These are phyloP conservation scores for Hormiphora californensis DNA, from an alignment of 37 sponge, comb jelly and placozoan genomes.

Conservation along the genomic window DNA sequence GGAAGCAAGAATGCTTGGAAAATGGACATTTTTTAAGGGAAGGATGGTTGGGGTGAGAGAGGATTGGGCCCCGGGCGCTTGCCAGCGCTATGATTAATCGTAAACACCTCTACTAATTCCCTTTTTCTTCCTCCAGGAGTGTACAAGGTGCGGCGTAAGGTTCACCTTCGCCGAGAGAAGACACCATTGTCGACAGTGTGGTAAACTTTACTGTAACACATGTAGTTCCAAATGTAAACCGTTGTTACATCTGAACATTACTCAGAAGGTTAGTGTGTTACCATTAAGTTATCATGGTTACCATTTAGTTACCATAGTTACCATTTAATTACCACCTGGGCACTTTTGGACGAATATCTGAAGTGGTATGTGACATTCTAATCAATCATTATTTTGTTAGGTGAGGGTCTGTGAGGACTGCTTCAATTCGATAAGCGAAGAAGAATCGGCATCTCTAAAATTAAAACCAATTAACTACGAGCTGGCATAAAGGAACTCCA, in stretches of 20 bases:
- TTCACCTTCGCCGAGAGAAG: constrained; percentile 73
- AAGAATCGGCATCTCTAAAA: neutral
- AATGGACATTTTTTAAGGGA: too few relatives aligned
- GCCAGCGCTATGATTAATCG: neutral
- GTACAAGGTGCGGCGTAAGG: constrained; percentile 60
- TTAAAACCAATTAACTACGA: neutral
- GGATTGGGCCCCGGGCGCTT: too few relatives aligned
- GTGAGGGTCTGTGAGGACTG: neutral
- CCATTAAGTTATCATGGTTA: too few relatives aligned
- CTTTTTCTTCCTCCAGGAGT: neutral
- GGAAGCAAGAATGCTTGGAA: too few relatives aligned
- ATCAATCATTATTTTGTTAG: neutral
- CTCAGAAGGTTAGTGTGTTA: neutral
- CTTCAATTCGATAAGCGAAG: neutral
- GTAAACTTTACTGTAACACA: constrained; percentile 74
- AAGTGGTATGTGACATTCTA: neutral
- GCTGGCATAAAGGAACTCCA: neutral
- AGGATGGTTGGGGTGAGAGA: too few relatives aligned
- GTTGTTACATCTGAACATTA: neutral
- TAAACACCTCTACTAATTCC: neutral
- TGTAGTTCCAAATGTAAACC: neutral
- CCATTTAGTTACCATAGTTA: neutral
- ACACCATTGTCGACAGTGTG: constrained; percentile 83
- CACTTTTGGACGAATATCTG: neutral
- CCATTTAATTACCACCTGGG: too few relatives aligned